Percentiles rank a stretch among this genome's conserved stretches.
Conservation (phyloP, 2,113 vertebrate species). For the Chaenocephalus aceratus region DNA sequence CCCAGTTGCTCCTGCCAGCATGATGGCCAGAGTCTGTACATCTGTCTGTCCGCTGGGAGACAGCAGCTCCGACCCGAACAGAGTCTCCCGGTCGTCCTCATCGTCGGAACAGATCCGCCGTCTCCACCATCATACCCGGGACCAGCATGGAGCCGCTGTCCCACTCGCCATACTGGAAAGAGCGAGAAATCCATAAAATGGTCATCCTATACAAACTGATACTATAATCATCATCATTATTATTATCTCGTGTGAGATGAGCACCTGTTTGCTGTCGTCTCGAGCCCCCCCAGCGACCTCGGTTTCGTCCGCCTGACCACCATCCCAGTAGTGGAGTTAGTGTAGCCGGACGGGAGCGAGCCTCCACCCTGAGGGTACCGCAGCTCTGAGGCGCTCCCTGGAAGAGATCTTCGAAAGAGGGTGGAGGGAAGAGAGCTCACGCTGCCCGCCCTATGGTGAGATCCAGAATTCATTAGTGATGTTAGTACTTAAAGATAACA, state of each 20-base stretch:
- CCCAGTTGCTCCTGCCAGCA: slow-evolving; percentile 94
- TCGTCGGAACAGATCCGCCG: slow-evolving; percentile 88
- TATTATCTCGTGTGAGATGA: not conserved
- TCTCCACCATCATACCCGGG: slow-evolving; percentile 89
- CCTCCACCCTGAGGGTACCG: slow-evolving; percentile 90
- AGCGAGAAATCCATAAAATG: not conserved
- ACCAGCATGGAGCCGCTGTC: slow-evolving; percentile 82
- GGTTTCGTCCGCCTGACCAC: slow-evolving; percentile 87
- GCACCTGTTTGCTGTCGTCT: slow-evolving; percentile 90
- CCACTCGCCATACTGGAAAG: slow-evolving; percentile 88
- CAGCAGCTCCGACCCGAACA: slow-evolving; percentile 90
- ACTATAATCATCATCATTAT: not conserved
- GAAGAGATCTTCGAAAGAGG: slow-evolving; percentile 88
- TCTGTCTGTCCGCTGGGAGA: slow-evolving; percentile 94
- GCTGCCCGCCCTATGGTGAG: slow-evolving; percentile 73
- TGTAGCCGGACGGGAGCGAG: slow-evolving; percentile 87
- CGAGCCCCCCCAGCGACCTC: slow-evolving; percentile 88
- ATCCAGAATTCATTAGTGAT: slow-evolving; percentile 50
- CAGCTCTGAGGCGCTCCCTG: slow-evolving; percentile 92
- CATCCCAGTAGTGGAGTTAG: slow-evolving; percentile 84
- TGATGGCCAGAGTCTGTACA: slow-evolving; percentile 93
- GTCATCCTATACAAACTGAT: not conserved
- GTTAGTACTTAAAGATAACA: slow-evolving; percentile 10
- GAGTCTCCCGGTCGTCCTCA: slow-evolving; percentile 89
- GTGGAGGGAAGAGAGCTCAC: slow-evolving; percentile 81